These are phyloP conservation scores for Tanytarsus gracilentus DNA, from an alignment of 2,888 invertebrate genomes.

Conservation along the genomic window DNA sequence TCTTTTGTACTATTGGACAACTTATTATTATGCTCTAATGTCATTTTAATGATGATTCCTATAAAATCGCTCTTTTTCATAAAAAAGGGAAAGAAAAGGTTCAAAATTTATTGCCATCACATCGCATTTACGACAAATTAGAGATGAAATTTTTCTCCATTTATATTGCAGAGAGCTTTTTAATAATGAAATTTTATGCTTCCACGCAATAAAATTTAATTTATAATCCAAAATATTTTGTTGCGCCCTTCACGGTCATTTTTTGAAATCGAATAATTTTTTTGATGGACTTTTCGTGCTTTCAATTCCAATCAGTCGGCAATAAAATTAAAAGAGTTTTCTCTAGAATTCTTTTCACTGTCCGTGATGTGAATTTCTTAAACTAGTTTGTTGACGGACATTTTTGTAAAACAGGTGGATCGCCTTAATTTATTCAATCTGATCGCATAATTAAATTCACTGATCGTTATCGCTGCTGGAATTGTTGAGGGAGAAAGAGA, in stretches of 20 bases:
- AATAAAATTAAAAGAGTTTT: not conserved
- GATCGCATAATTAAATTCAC: not conserved
- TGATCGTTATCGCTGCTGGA: slow-evolving; percentile 7
- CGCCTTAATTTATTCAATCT: slow-evolving; percentile 1
- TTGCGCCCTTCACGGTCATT: too few species aligned
- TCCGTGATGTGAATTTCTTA: not conserved
- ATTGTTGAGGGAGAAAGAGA: too few species aligned
- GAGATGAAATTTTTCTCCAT: not conserved
- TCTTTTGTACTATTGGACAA: not conserved
- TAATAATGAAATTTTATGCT: not conserved
- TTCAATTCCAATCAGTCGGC: slow-evolving; percentile 5
- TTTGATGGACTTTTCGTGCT: slow-evolving; percentile 12
- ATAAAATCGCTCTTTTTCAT: not conserved
- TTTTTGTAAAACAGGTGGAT: slow-evolving; percentile 3
- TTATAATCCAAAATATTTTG: not conserved
- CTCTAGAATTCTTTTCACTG: not conserved
- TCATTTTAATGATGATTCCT: slow-evolving; percentile 12
- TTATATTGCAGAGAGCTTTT: not conserved
- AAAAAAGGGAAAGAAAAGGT: not conserved
- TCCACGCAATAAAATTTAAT: not conserved
- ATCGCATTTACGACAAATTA: slow-evolving; percentile 8
- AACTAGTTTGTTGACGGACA: not conserved
- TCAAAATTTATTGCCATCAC: not conserved
- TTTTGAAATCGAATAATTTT: not conserved
- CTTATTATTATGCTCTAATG: not conserved